Conservation (phyloP, 2,797 vertebrate species). For the Oceanodroma leucorhoa region DNA sequence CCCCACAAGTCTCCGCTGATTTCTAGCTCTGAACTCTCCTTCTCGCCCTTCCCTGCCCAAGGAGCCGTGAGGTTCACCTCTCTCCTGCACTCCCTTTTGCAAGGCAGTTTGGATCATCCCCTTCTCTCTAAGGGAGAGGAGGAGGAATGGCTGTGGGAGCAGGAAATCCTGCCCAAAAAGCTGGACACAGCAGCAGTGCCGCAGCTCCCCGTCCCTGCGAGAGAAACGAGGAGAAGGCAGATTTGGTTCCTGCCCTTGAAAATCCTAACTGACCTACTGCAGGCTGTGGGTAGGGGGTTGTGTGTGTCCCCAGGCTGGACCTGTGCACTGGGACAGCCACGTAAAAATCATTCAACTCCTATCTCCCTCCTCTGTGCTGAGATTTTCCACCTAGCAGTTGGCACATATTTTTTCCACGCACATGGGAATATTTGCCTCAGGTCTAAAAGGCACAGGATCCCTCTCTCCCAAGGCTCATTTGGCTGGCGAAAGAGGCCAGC, state of each 20-base stretch:
- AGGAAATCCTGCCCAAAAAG: fast-evolving
- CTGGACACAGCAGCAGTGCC: not conserved
- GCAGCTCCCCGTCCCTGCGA: fast-evolving
- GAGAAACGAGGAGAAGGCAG: not conserved
- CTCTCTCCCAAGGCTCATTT: not conserved
- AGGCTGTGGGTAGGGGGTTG: not conserved
- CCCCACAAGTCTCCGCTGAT: not conserved
- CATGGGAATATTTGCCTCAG: not conserved
- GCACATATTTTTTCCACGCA: not conserved
- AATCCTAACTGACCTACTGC: not conserved
- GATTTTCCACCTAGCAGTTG: not conserved
- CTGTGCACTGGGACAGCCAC: not conserved
- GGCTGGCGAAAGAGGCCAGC: not conserved
- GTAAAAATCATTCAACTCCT: fast-evolving
- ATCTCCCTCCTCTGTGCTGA: not conserved
- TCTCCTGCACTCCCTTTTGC: not conserved
- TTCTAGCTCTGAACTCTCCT: not conserved
- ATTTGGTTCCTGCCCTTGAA: not conserved
- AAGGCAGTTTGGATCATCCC: not conserved
- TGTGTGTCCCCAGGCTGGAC: not conserved
- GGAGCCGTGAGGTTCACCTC: not conserved
- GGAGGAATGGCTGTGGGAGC: not conserved
- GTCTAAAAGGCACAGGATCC: not conserved
- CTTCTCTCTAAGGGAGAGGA: not conserved
- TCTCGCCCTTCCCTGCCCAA: not conserved